These are phyloP conservation scores for Heliothis subflexa DNA, from an alignment of 1,140 invertebrate genomes.

Conservation along the genomic window DNA sequence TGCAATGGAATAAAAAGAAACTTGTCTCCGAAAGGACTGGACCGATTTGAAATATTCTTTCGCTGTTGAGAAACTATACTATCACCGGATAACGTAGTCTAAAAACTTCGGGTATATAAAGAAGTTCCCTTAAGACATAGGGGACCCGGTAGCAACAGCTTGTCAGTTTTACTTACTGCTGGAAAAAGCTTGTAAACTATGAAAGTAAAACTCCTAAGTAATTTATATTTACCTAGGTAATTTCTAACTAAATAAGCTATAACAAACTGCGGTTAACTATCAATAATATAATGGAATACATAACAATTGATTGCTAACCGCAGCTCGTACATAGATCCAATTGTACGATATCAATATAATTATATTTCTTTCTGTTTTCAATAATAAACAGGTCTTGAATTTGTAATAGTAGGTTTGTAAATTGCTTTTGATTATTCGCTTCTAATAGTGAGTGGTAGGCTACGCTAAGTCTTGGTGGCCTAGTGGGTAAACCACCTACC, in stretches of 20 bases:
- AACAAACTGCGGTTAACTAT: conserved; percentile 14
- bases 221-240: background rate
- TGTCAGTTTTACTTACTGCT: too few relatives aligned
- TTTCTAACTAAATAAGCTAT: conserved; percentile 10
- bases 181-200: background rate
- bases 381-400: background rate
- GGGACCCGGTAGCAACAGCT: too few relatives aligned
- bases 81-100: too few relatives aligned
- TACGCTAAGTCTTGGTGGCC: too few relatives aligned
- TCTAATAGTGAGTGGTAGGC: background rate
- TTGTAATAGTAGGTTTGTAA: background rate
- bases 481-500: too few relatives aligned
- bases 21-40: too few relatives aligned
- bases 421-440: background rate
- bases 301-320: conserved; percentile 16
- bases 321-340: background rate
- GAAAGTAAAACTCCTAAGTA: background rate
- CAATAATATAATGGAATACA: background rate
- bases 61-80: too few relatives aligned
- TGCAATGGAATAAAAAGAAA: too few relatives aligned
- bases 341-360: conserved; percentile 4
- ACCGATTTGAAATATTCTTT: too few relatives aligned
- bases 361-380: conserved; percentile 11
- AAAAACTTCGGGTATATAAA: too few relatives aligned
- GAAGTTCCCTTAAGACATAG: too few relatives aligned